Percentiles rank a stretch among this genome's conserved stretches.
These are phyloP conservation scores for Helicoverpa armigera DNA, from an alignment of 1,140 invertebrate genomes.

Conservation along the genomic window DNA sequence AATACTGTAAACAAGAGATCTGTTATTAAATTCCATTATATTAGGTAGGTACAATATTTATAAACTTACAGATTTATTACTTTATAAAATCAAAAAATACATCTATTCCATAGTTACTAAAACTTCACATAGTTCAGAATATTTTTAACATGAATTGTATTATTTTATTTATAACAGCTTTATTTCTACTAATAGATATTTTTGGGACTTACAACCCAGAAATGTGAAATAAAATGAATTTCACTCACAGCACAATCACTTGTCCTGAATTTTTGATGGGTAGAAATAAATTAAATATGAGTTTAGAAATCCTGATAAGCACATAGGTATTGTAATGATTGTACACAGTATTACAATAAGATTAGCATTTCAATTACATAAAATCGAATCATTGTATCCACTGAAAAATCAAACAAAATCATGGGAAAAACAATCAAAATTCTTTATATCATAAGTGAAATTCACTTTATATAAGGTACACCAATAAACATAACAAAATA, in stretches of 20 bases:
- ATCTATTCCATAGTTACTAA: slow-evolving; percentile 47
- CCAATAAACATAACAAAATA: slow-evolving; percentile 44
- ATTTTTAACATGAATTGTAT: slow-evolving; percentile 25
- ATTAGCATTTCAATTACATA: no score
- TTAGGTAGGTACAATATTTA: slow-evolving; percentile 68
- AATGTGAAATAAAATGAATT: slow-evolving; percentile 39
- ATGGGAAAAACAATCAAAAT: not conserved
- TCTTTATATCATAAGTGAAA: slow-evolving; percentile 14
- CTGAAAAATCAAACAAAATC: not conserved
- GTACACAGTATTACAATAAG: no score
- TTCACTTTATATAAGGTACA: slow-evolving; percentile 34
- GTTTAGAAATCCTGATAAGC: no score
- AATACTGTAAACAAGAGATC: slow-evolving; percentile 86
- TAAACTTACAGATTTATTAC: slow-evolving; percentile 59
- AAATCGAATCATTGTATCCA: no score
- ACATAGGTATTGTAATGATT: no score
- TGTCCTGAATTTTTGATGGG: no score
- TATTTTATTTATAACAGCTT: slow-evolving; percentile 1
- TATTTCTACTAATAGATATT: slow-evolving; percentile 26
- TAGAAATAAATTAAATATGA: no score
- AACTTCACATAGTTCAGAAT: slow-evolving; percentile 43
- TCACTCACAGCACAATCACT: not conserved
- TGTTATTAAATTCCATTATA: slow-evolving; percentile 76
- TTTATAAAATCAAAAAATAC: slow-evolving; percentile 42
- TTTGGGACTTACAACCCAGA: slow-evolving; percentile 16